A percentile compares a stretch with the other conserved stretches of the same genome.
These are phyloP conservation scores for Psilopsiagon aymara DNA, from an alignment of 2,113 vertebrate species.

Conservation along the genomic window DNA sequence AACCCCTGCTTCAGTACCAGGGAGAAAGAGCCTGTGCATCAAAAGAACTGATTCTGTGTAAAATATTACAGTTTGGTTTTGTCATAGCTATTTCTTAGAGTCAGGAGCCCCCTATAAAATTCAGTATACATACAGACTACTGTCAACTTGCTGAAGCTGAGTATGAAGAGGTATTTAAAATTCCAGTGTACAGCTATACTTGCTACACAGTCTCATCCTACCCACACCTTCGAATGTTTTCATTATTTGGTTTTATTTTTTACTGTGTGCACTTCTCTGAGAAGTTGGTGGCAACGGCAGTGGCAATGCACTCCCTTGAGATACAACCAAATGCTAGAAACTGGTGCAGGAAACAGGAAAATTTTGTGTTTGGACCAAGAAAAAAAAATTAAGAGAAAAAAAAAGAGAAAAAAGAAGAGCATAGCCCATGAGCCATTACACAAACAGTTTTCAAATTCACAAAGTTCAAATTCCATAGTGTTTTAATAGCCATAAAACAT, in stretches of 20 bases:
- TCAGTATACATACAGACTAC: background rate
- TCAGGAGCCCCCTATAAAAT: background rate
- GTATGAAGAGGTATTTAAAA: background rate
- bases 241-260: background rate
- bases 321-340: background rate
- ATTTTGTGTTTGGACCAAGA: background rate
- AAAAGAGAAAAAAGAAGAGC: background rate
- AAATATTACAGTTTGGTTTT: background rate
- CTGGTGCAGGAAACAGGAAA: background rate
- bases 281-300: background rate
- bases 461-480: background rate
- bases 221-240: background rate
- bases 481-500: background rate
- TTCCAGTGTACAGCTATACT: background rate
- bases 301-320: background rate
- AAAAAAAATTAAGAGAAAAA: background rate
- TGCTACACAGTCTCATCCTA: background rate
- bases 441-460: background rate
- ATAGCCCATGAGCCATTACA: background rate
- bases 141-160: background rate
- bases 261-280: background rate
- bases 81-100: background rate
- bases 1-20: background rate
- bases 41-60: background rate
- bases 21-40: background rate